Base-by-base conservation (phyloP, 2,888 invertebrate species). In the Buathra laborator region DNA sequence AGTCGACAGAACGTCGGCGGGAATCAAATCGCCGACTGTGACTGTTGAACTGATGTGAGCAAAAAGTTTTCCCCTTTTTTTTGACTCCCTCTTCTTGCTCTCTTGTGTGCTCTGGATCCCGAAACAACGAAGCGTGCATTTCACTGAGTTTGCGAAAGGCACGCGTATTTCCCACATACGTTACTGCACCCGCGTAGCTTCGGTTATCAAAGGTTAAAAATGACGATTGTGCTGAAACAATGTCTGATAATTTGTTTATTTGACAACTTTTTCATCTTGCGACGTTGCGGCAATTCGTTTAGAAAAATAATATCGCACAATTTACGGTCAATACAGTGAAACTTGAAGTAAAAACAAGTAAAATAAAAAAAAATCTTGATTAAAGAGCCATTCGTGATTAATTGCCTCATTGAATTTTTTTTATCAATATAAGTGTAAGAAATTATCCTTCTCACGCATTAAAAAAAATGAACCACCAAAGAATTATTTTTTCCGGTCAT, bases 121-220 rank as follows among this genome's bases (percentile, higher is more conserved):
- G 80, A 80, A 74, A 66, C 56, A 80, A 74, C 80, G 67, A 53
- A 74, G 72, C 72, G 56, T 66, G 29, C 16, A 72, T 72, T 80
- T 72, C 53, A 72, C 29, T 32, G 72, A 43, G 59, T 64, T 37
- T 51, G 70, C 62, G 48, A 46, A 64, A 56, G 24, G 56, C 56
- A 24, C 56, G 19, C 10, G 10, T 56, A 19, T 56, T 9, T 51
- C 37, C 44, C 19, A 67, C 67, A 67, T 46, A 46, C 67, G 44
- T 19, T n/a, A 53, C 14, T 37, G 44, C 37, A 43, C 16, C 51
- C 62, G 32, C 24, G 24, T 43, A 24, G 62, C 59, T 71, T 44
- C 14, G 62, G n/a, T 37, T 10, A n/a, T 59, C 16, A 14, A 71
- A 44, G 29, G 51, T 19, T 71, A n/a, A 7, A 43, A 79, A 71